Base-by-base conservation (phyloP, 2,888 invertebrate genomes). In the Acrobasis suavella region DNA sequence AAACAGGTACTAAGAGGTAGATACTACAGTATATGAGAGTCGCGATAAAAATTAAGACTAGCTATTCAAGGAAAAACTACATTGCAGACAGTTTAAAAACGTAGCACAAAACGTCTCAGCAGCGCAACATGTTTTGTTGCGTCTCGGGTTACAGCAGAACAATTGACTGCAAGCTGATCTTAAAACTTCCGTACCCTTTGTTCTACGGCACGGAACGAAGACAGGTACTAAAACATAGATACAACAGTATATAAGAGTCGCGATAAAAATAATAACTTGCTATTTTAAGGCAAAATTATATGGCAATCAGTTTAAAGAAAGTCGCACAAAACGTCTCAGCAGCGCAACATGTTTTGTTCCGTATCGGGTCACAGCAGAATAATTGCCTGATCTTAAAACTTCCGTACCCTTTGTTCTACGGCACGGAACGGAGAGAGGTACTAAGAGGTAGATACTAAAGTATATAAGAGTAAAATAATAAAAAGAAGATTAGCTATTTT, bases 361-460 rank as follows among this genome's bases (percentile, higher is more conserved):
- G 56, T 12, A 9, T 1, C 42, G 39, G 56, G 42, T 56, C 56
- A 14, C 39, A 16, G 39, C 37, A 38, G 56, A 42, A 56, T 42
- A 56, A 56, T 56, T 17, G 56, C 9, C 38, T 42, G 56, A 56
- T 42, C 56, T 56, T 56, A 39, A 56, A 56, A 56, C 56, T 56
- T 56, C 39, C 56, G 42, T n/a, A 14, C 16, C 56, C 39, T 56
- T 56, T 56, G 56, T 56, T 56, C 56, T 56, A 42, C 38, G 38
- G 39, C 56, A 42, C 39, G 55, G 55, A 39, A 54, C 54, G 54
- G 22, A 54, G 54, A 14, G 15, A 54, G 54, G 37, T 54, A 54
- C n/a, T n/a, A n/a, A n/a, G n/a, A n/a, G n/a, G n/a, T 42, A 42
- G 39, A 3, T 12, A 10, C 15, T 12, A 55, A 9, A 55, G 38